Conservation (phyloP, 1,140 invertebrate genomes). For the Lordiphosa clarofinis region DNA sequence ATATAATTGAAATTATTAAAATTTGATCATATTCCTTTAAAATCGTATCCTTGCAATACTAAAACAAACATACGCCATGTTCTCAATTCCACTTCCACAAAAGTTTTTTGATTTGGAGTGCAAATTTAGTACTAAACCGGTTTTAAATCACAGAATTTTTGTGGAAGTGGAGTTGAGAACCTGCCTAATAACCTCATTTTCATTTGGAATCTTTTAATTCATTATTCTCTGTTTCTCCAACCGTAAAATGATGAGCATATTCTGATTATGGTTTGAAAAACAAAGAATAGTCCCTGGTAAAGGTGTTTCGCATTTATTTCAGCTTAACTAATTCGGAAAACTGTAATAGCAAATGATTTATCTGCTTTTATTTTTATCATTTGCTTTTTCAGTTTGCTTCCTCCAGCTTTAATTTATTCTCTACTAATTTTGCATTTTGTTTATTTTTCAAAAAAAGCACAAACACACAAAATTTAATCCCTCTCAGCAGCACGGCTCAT, state of each 20-base stretch:
- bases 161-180: no score
- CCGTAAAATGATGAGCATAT: slow-evolving; percentile 38
- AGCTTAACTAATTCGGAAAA: slow-evolving; percentile 28
- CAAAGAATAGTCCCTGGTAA: slow-evolving; percentile 21
- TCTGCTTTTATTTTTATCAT: neutral
- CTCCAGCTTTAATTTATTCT: slow-evolving; percentile 27
- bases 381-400: slow-evolving; percentile 35
- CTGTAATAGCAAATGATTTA: slow-evolving; percentile 23
- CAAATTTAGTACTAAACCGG: no score
- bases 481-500: slow-evolving; percentile 43
- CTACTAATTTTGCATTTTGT: slow-evolving; percentile 59
- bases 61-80: no score
- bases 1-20: no score
- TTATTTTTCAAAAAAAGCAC: slow-evolving; percentile 48
- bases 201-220: neutral
- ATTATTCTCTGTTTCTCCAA: neutral
- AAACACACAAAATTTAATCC: slow-evolving; percentile 44
- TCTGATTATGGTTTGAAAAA: slow-evolving; percentile 43
- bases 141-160: no score
- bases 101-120: no score
- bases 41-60: no score
- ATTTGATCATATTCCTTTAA: no score
- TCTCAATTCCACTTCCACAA: no score
- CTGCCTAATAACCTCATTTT: no score
- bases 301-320: slow-evolving; percentile 17